Percentiles rank a stretch among this genome's conserved stretches.
Conservation (phyloP, 1,140 invertebrate genomes). For the Drosophila tropicalis region DNA sequence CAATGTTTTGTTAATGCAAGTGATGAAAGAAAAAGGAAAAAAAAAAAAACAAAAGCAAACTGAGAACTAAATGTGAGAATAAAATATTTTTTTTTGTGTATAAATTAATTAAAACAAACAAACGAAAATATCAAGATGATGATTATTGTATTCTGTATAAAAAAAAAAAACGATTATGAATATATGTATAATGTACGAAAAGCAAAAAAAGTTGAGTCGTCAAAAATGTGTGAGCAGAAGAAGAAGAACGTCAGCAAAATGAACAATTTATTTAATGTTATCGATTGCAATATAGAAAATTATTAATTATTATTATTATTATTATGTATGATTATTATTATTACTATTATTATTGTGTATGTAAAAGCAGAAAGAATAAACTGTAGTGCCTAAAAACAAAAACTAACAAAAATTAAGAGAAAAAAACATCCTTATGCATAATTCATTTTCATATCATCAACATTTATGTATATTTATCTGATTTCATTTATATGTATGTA, state of each 20-base stretch:
- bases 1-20: slow-evolving; percentile 37
- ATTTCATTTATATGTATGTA: slow-evolving; percentile 28
- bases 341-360: slow-evolving; percentile 33
- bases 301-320: slow-evolving; percentile 61
- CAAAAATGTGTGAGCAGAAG: slow-evolving; percentile 20
- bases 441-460: slow-evolving; percentile 24
- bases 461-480: neutral
- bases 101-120: slow-evolving; percentile 69
- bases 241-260: slow-evolving; percentile 61
- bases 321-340: slow-evolving; percentile 40
- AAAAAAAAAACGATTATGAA: neutral
- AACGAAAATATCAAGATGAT: slow-evolving; percentile 49
- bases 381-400: slow-evolving; percentile 71
- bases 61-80: slow-evolving; percentile 77
- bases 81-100: slow-evolving; percentile 51
- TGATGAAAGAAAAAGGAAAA: slow-evolving; percentile 21
- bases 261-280: slow-evolving; percentile 77
- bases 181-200: no score
- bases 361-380: slow-evolving; percentile 65
- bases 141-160: slow-evolving; percentile 56
- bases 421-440: slow-evolving; percentile 7
- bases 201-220: neutral
- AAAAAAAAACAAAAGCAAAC: slow-evolving; percentile 49
- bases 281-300: slow-evolving; percentile 61
- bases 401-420: slow-evolving; percentile 4